Conservation (phyloP, 2,797 vertebrate species). For the Peromyscus aztecus region DNA sequence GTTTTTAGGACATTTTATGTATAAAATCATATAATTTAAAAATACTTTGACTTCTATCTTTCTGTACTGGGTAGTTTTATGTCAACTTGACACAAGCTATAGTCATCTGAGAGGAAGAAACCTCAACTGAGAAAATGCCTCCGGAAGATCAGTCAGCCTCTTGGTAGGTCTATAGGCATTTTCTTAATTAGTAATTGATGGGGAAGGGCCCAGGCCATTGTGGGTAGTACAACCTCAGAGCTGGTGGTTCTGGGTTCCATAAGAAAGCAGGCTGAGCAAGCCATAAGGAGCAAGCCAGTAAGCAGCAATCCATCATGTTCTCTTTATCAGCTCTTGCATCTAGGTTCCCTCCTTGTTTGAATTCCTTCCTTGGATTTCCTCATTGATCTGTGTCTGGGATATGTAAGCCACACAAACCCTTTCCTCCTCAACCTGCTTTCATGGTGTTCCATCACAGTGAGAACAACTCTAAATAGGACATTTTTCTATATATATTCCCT, state of each 20-base stretch:
- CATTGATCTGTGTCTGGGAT: neutral
- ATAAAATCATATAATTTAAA: neutral
- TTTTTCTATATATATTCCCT: neutral
- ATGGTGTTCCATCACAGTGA: neutral
- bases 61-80: neutral
- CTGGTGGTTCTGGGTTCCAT: neutral
- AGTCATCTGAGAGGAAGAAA: neutral
- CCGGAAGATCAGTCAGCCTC: neutral
- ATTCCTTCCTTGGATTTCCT: neutral
- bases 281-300: neutral
- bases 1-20: neutral
- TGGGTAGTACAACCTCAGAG: neutral
- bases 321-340: neutral
- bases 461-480: neutral
- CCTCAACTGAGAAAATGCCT: neutral
- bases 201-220: neutral
- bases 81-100: neutral
- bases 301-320: neutral
- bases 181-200: neutral
- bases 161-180: neutral
- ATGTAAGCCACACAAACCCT: neutral
- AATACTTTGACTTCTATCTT: neutral
- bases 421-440: neutral
- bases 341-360: neutral
- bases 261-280: neutral